Conservation (phyloP, 2,113 vertebrate genomes). For the Perca flavescens region DNA sequence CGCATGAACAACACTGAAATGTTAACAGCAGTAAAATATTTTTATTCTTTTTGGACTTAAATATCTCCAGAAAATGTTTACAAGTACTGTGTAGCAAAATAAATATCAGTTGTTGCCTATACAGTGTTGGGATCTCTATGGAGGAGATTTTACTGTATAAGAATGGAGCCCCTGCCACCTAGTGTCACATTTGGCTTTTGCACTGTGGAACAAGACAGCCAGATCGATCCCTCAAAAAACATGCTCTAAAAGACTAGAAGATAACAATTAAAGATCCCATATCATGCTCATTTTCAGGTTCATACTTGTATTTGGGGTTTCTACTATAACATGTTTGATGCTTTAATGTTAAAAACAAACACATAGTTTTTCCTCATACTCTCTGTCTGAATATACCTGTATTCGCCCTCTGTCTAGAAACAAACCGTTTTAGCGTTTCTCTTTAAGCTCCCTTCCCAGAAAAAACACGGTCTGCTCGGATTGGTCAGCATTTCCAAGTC, state of each 20-base stretch:
- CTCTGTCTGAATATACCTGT: too few species aligned
- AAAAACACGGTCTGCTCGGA: too few species aligned
- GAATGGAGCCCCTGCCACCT: conserved; percentile 63
- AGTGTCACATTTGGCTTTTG: conserved; percentile 31
- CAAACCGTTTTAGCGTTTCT: too few species aligned
- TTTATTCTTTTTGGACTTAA: neutral
- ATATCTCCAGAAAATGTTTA: neutral
- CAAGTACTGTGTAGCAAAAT: neutral
- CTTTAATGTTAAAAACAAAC: too few species aligned
- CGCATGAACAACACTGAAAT: neutral
- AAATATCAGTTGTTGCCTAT: neutral
- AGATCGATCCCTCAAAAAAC: neutral
- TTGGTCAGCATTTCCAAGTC: too few species aligned
- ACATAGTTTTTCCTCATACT: too few species aligned
- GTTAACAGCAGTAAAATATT: neutral
- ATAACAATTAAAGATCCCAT: neutral
- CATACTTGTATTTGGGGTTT: too few species aligned
- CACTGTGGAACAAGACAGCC: neutral
- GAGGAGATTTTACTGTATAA: neutral
- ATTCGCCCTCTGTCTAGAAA: too few species aligned
- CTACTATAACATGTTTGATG: too few species aligned
- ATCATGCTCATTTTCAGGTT: too few species aligned
- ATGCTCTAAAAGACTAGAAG: neutral
- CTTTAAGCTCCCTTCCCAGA: too few species aligned
- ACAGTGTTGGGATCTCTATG: neutral